Percentiles rank a stretch among this genome's conserved stretches.
phyloP scores from a whole-genome alignment of 2,888 invertebrate species.

The Agonopterix alstromeriana region DNA sequence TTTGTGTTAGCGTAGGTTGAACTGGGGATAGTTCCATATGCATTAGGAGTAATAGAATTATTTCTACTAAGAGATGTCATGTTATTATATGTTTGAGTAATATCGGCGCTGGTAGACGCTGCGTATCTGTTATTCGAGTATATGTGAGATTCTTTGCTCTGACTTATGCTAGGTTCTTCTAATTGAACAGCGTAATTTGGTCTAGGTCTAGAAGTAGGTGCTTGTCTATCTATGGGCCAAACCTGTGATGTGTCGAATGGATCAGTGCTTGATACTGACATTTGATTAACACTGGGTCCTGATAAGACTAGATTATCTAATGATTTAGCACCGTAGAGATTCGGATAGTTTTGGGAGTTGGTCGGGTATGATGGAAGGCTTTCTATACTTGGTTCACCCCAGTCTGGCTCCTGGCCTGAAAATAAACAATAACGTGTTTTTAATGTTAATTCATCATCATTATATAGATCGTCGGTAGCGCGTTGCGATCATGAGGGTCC shows the following conservation, averaged over 20 bases:
- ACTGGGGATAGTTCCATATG: constrained; percentile 32
- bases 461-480: not conserved
- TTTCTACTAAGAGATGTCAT: constrained; percentile 27
- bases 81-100: constrained; percentile 38
- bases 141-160: constrained; percentile 46
- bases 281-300: constrained; percentile 16
- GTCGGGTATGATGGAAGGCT: constrained; percentile 47
- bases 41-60: constrained; percentile 17
- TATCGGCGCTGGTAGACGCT: constrained; percentile 20
- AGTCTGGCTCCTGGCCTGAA: constrained; percentile 47
- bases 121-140: constrained; percentile 32
- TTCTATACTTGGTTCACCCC: constrained; percentile 60
- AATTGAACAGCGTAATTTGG: constrained; percentile 28
- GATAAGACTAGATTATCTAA: constrained; percentile 44
- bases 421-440: constrained; percentile 8
- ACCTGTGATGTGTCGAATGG: constrained; percentile 57
- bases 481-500: too few relatives aligned
- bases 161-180: constrained; percentile 18
- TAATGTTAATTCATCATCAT: not conserved
- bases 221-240: constrained; percentile 54
- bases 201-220: constrained; percentile 18
- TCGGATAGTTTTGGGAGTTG: constrained; percentile 29
- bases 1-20: constrained; percentile 25
- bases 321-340: constrained; percentile 59
- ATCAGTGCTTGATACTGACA: constrained; percentile 28